These are phyloP conservation scores for Schizopygopsis malacanthus DNA, from an alignment of 2,797 vertebrate species.

Conservation along the genomic window DNA sequence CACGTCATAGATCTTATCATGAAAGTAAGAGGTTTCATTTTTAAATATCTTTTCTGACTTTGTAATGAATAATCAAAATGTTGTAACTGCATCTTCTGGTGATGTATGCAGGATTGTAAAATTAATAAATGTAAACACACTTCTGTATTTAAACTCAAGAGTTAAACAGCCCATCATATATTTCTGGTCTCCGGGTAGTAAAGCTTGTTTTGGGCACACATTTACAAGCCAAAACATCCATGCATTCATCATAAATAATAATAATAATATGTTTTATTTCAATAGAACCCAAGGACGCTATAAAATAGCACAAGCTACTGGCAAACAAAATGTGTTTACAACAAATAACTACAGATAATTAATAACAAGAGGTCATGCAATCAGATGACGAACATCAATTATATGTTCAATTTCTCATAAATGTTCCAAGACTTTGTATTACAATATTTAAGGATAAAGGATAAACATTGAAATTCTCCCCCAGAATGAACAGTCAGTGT, in stretches of 20 bases:
- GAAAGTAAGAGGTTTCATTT: background rate
- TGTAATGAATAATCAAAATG: background rate
- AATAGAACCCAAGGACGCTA: too few species aligned
- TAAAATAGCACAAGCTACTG: too few species aligned
- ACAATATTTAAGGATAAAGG: too few species aligned
- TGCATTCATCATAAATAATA: background rate
- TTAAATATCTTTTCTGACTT: background rate
- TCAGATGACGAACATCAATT: too few species aligned
- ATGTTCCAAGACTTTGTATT: too few species aligned
- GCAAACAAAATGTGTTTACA: too few species aligned
- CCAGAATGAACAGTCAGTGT: slow-evolving; percentile 34
- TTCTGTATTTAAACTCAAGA: background rate
- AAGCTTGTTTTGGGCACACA: background rate
- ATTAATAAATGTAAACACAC: background rate
- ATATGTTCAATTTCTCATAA: background rate
- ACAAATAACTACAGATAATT: too few species aligned
- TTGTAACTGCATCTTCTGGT: too few species aligned
- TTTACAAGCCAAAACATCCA: background rate
- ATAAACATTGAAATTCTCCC: background rate
- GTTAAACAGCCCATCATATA: background rate
- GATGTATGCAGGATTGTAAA: background rate
- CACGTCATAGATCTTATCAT: background rate
- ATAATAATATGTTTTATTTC: too few species aligned
- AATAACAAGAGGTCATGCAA: too few species aligned
- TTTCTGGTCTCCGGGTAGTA: background rate